Percentiles rank a stretch among this genome's conserved stretches.
These are phyloP conservation scores for Osmerus mordax DNA, from an alignment of 2,113 vertebrate species.

Conservation along the genomic window DNA sequence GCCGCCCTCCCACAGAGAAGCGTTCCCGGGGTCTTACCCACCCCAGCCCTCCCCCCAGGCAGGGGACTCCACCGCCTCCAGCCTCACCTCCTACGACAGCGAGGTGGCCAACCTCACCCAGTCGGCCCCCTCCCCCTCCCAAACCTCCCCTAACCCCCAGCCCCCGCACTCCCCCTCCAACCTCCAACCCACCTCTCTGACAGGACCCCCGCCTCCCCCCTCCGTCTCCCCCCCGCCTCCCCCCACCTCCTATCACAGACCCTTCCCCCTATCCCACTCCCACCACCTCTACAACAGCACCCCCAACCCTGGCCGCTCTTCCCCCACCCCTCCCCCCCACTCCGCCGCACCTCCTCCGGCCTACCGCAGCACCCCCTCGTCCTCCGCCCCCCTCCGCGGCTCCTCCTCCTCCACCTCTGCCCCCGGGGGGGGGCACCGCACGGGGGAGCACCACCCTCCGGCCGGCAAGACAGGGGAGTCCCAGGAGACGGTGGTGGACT, in stretches of 20 bases:
- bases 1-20: slow-evolving; percentile 60
- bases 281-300: slow-evolving; percentile 74
- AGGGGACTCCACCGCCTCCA: slow-evolving; percentile 86
- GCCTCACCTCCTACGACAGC: slow-evolving; percentile 89
- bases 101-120: slow-evolving; percentile 89
- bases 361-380: slow-evolving; percentile 61
- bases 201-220: slow-evolving; percentile 67
- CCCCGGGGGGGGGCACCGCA: slow-evolving; percentile 47
- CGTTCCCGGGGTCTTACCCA: slow-evolving; percentile 53
- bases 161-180: slow-evolving; percentile 17
- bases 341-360: slow-evolving; percentile 59
- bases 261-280: slow-evolving; percentile 70
- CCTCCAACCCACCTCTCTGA: slow-evolving; percentile 11
- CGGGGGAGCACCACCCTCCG: slow-evolving; percentile 57
- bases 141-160: slow-evolving; percentile 15
- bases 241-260: slow-evolving; percentile 71
- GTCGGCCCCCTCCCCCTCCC: slow-evolving; percentile 69
- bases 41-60: slow-evolving; percentile 75
- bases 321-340: slow-evolving; percentile 66
- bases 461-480: slow-evolving; percentile 69
- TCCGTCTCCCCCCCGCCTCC: slow-evolving; percentile 72
- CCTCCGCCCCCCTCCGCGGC: slow-evolving; percentile 48
- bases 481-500: slow-evolving; percentile 84
- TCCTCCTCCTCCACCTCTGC: slow-evolving; percentile 58
- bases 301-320: slow-evolving; percentile 60